A percentile compares a stretch with the other conserved stretches of the same genome.
Conservation (phyloP, 2,888 invertebrate genomes). For the Leptinotarsa tumamoca region DNA sequence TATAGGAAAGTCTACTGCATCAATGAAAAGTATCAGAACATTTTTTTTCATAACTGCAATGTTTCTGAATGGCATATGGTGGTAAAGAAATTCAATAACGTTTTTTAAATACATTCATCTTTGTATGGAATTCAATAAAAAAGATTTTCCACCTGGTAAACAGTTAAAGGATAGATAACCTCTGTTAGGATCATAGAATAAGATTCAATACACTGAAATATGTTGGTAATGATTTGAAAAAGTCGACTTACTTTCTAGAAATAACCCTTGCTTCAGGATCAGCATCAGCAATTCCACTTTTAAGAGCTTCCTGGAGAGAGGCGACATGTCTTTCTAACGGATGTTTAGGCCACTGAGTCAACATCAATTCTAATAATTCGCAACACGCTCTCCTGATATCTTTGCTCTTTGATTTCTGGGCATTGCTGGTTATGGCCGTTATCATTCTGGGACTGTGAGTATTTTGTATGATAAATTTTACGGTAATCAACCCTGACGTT, state of each 20-base stretch:
- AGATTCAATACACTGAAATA: background rate
- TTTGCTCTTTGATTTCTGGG: slow-evolving; percentile 88
- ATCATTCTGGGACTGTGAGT: slow-evolving; percentile 85
- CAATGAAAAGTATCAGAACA: no score
- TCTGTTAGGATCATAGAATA: no score
- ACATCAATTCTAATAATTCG: slow-evolving; percentile 85
- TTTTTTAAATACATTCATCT: no score
- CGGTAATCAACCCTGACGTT: slow-evolving; percentile 86
- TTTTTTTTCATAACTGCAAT: no score
- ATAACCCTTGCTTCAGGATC: slow-evolving; percentile 89
- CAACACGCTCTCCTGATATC: slow-evolving; percentile 85
- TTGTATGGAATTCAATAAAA: no score
- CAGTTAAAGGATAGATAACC: no score
- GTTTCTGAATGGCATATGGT: no score
- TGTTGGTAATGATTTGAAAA: background rate
- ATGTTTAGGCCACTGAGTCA: slow-evolving; percentile 89
- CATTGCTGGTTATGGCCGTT: slow-evolving; percentile 80
- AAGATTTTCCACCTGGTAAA: no score
- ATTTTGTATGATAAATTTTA: slow-evolving; percentile 88
- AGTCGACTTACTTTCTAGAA: slow-evolving; percentile 78
- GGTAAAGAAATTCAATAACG: no score
- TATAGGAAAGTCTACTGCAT: no score
- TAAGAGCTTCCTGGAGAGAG: slow-evolving; percentile 84
- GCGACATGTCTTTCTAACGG: slow-evolving; percentile 85
- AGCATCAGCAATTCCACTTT: slow-evolving; percentile 91